Percentiles rank a stretch among this genome's conserved stretches.
Conservation (phyloP, 2,113 vertebrate genomes). For the Perca fluviatilis region DNA sequence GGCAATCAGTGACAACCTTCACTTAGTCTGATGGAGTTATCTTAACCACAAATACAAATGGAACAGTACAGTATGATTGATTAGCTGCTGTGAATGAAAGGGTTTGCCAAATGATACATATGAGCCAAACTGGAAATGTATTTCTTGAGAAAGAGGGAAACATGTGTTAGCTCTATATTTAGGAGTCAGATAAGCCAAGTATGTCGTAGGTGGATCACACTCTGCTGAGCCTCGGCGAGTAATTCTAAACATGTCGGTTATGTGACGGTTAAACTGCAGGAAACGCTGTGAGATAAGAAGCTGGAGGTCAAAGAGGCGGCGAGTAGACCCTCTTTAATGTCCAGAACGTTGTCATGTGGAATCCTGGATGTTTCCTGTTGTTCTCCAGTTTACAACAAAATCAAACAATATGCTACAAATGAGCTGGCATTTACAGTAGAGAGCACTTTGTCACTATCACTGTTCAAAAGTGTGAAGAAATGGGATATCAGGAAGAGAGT, state of each 20-base stretch:
- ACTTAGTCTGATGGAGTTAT: not conserved
- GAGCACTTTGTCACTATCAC: not conserved
- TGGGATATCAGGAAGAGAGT: not conserved
- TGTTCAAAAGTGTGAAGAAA: not conserved
- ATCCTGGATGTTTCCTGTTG: constrained; percentile 37
- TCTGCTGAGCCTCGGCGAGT: constrained; percentile 2
- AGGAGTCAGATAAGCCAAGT: constrained; percentile 62
- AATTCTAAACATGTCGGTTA: constrained; percentile 60
- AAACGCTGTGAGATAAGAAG: constrained; percentile 63
- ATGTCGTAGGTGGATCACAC: constrained; percentile 24
- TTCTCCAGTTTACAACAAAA: not conserved
- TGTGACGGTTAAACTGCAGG: constrained; percentile 57
- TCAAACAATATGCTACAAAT: not conserved
- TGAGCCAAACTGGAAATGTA: not conserved
- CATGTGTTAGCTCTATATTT: constrained; percentile 64
- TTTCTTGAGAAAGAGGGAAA: constrained; percentile 37
- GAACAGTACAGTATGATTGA: not conserved
- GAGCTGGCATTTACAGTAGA: not conserved
- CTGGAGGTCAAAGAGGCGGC: constrained; percentile 45
- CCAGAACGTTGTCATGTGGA: not conserved
- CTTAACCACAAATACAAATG: not conserved
- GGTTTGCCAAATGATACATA: not conserved
- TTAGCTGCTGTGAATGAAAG: not conserved
- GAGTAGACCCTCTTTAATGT: constrained; percentile 3
- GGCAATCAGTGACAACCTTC: not conserved